Conservation (phyloP, 2,797 vertebrate genomes). For the Euthynnus affinis region DNA sequence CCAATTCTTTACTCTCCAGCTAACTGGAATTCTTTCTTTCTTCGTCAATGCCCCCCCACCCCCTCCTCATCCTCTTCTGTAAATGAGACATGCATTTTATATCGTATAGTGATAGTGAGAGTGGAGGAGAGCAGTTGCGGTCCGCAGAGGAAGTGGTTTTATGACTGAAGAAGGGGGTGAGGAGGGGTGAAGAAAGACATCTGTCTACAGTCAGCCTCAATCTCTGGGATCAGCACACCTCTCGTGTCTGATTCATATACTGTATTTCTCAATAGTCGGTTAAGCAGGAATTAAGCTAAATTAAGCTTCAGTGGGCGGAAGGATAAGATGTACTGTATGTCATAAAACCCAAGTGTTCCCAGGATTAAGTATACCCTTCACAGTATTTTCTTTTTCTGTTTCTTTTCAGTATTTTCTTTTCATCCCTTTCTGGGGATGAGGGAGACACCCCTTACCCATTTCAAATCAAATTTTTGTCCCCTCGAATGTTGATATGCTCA, state of each 20-base stretch:
- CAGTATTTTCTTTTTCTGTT: no score
- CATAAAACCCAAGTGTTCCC: neutral
- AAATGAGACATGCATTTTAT: neutral
- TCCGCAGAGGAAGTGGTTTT: conserved; percentile 63
- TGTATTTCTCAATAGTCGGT: conserved; percentile 16
- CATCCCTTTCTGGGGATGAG: no score
- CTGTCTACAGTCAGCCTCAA: neutral
- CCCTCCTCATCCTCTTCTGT: no score
- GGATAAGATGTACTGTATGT: neutral
- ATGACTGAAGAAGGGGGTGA: no score
- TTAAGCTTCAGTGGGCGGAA: neutral
- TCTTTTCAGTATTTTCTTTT: no score
- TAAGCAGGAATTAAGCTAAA: neutral
- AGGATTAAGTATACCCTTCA: no score
- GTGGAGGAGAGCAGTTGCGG: neutral
- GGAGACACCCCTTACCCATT: neutral
- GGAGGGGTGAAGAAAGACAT: neutral
- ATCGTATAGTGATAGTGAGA: conserved; percentile 1
- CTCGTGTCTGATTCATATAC: conserved; percentile 28
- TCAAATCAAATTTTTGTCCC: no score
- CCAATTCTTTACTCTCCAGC: neutral
- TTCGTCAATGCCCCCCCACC: neutral
- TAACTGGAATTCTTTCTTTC: no score
- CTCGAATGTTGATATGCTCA: no score
- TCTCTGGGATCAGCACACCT: neutral